phyloP scores from a whole-genome alignment of 2,797 vertebrate species.

The Nyctibius grandis region DNA sequence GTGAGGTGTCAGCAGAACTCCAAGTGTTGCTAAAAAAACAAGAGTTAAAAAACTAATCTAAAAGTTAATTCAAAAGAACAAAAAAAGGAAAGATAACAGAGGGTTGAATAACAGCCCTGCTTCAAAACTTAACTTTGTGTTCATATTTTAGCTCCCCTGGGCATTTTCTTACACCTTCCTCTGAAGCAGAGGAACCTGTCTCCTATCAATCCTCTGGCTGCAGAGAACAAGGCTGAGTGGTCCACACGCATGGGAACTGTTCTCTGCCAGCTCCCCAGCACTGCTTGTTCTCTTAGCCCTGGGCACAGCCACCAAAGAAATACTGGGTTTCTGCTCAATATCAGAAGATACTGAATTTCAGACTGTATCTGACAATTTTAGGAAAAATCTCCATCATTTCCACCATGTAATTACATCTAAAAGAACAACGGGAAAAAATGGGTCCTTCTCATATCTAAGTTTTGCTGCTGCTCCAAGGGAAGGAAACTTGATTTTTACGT shows the following conservation, averaged over 20 bases:
- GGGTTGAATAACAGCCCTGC: background rate
- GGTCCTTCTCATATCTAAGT: background rate
- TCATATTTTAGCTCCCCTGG: background rate
- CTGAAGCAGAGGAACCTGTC: background rate
- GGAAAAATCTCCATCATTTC: background rate
- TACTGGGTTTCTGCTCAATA: background rate
- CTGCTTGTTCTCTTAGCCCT: background rate
- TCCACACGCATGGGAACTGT: rapidly evolving
- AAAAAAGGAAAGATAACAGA: background rate
- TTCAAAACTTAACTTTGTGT: background rate
- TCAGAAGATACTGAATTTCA: background rate
- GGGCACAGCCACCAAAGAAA: background rate
- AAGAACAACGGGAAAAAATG: background rate
- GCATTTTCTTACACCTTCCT: background rate
- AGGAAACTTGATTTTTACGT: background rate
- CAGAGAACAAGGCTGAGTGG: background rate
- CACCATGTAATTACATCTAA: background rate
- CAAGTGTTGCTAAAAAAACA: background rate
- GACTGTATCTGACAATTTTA: background rate
- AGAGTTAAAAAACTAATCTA: background rate
- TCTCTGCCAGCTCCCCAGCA: background rate
- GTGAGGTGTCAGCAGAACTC: background rate
- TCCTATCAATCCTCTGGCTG: background rate
- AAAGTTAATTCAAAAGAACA: background rate
- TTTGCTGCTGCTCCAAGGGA: background rate